Conservation (phyloP, 2,113 vertebrate species). For the Eira barbara region DNA sequence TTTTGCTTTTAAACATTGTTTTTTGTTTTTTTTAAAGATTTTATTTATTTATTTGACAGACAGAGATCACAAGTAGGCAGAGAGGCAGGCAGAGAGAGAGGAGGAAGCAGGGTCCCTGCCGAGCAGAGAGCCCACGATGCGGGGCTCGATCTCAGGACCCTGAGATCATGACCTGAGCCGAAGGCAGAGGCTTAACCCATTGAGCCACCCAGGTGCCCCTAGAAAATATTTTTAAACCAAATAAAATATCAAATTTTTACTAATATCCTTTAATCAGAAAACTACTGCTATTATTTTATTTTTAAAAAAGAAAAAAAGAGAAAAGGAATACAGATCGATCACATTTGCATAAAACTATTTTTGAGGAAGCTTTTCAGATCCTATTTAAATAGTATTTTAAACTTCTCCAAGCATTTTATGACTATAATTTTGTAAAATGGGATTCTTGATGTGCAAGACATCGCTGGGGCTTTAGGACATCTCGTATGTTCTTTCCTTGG, state of each 20-base stretch:
- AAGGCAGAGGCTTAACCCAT: no score
- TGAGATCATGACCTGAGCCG: no score
- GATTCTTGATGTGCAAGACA: not conserved
- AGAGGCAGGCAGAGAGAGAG: no score
- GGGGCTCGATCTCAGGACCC: no score
- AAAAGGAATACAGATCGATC: not conserved
- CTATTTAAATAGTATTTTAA: not conserved
- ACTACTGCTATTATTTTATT: not conserved
- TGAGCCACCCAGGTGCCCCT: no score
- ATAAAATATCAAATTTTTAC: not conserved
- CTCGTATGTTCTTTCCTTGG: not conserved
- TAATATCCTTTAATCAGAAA: not conserved
- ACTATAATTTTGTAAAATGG: not conserved
- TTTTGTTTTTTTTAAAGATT: no score
- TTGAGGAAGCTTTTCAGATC: not conserved
- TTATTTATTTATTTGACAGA: no score
- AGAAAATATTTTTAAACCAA: not conserved
- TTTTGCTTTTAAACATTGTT: no score
- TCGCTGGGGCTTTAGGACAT: accelerated
- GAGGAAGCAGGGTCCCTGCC: no score
- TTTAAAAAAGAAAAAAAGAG: not conserved
- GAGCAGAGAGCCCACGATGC: no score
- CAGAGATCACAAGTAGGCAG: no score
- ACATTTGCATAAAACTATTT: not conserved
- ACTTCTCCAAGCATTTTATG: not conserved